Conservation (phyloP, 53 echinoderm and acorn worm genomes). For the Arbacia lixula region DNA sequence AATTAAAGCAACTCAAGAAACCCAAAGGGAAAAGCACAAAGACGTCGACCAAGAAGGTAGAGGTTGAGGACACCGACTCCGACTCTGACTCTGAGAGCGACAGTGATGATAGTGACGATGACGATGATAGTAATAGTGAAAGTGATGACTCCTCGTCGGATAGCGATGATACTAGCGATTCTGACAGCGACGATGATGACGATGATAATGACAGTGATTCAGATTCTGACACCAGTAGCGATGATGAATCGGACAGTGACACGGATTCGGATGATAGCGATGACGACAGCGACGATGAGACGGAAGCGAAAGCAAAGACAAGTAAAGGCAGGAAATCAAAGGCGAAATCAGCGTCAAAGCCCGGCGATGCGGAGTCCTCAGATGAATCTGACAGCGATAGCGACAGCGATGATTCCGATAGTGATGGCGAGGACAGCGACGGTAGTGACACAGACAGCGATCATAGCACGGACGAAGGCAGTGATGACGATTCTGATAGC, state of each 20-base stretch:
- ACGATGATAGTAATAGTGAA: neutral
- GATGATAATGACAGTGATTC: constrained; percentile 23
- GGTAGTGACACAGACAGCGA: constrained; percentile 39
- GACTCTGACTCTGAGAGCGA: constrained; percentile 18
- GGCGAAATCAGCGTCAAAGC: neutral
- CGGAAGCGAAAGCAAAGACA: neutral
- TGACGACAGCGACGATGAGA: constrained; percentile 6
- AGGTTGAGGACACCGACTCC: constrained; percentile 23
- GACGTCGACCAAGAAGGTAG: constrained; percentile 9
- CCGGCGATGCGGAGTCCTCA: neutral
- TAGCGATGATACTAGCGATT: constrained; percentile 25
- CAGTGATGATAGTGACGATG: neutral
- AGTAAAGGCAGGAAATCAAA: neutral
- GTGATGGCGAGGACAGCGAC: constrained; percentile 25
- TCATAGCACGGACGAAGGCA: constrained; percentile 18
- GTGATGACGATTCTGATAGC: constrained; percentile 31
- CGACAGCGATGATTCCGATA: constrained; percentile 9
- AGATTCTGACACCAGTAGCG: constrained; percentile 21
- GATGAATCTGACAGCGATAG: constrained; percentile 43
- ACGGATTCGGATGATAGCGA: neutral
- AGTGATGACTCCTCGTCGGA: constrained; percentile 13
- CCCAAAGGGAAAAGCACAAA: constrained; percentile 11
- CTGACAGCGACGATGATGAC: constrained; percentile 6
- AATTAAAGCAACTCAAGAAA: constrained; percentile 22
- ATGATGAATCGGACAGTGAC: constrained; percentile 32